These are phyloP conservation scores for Drosophila suboccidentalis DNA, from an alignment of 2,888 invertebrate species.

Conservation along the genomic window DNA sequence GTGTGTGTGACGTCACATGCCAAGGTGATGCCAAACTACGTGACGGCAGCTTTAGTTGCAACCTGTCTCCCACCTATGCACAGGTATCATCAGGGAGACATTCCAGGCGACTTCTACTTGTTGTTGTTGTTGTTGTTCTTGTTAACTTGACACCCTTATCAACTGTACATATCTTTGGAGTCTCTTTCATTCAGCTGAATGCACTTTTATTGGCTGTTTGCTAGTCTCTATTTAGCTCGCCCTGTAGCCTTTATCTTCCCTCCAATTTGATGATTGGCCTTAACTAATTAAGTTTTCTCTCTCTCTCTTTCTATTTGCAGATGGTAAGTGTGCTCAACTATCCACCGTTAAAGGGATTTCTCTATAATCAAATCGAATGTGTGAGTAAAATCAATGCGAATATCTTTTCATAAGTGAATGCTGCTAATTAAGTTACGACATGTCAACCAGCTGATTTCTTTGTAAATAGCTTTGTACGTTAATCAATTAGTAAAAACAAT, in stretches of 20 bases:
- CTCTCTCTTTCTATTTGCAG: conserved; percentile 69
- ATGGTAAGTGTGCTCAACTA: conserved; percentile 63
- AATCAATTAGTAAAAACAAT: background rate
- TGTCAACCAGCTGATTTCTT: background rate
- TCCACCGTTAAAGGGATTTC: conserved; percentile 12
- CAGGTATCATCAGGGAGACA: background rate
- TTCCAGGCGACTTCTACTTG: conserved; percentile 12
- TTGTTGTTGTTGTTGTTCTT: background rate
- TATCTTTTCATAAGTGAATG: conserved; percentile 3
- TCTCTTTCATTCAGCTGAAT: conserved; percentile 49
- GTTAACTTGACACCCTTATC: conserved; percentile 46
- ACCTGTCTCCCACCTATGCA: conserved; percentile 1
- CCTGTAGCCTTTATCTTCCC: background rate
- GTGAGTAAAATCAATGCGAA: conserved; percentile 15
- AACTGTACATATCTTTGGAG: conserved; percentile 47
- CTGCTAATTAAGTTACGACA: conserved; percentile 5
- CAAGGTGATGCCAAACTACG: conserved; percentile 58
- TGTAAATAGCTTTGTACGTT: background rate
- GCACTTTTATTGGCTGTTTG: conserved; percentile 66
- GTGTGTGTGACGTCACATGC: conserved; percentile 75
- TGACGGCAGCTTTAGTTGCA: conserved; percentile 49
- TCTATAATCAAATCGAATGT: conserved; percentile 26
- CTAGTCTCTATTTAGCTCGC: conserved; percentile 29
- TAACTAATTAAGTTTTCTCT: conserved; percentile 72
- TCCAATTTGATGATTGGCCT: conserved; percentile 62